phyloP scores from a whole-genome alignment of 2,113 vertebrate species.

The Xiphorhynchus elegans region DNA sequence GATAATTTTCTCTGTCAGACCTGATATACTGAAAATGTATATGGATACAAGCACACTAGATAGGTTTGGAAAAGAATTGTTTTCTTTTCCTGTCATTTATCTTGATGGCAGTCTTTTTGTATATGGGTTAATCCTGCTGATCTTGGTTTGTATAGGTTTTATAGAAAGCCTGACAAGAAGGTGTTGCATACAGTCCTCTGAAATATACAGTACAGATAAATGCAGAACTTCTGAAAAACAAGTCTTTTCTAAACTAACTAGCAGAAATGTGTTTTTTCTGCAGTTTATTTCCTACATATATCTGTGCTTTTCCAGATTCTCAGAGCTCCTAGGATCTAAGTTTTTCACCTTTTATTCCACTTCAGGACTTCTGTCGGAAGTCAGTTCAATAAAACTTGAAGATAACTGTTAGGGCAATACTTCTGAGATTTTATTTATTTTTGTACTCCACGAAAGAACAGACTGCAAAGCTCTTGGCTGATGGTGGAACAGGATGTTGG shows the following conservation, averaged over 20 bases:
- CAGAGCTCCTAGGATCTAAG: background rate
- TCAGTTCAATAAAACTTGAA: background rate
- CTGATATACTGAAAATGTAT: background rate
- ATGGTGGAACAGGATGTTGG: background rate
- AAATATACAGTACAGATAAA: background rate
- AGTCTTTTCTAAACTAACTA: background rate
- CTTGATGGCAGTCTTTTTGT: background rate
- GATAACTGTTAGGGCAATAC: background rate
- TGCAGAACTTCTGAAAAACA: background rate
- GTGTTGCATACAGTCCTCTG: background rate
- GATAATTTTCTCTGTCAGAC: background rate
- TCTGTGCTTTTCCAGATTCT: background rate
- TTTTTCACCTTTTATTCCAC: background rate
- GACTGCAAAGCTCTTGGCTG: background rate
- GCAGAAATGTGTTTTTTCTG: background rate
- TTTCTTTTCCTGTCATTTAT: background rate
- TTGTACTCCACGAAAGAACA: background rate
- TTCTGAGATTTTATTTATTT: background rate
- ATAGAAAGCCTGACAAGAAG: background rate
- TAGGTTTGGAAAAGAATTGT: background rate
- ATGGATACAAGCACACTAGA: background rate
- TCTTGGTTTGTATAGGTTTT: background rate
- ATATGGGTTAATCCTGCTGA: background rate
- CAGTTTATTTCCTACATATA: background rate
- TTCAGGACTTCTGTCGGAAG: background rate